Conservation (phyloP, 92 coral and sea anemone genomes). For the Parazoanthus swiftii region DNA sequence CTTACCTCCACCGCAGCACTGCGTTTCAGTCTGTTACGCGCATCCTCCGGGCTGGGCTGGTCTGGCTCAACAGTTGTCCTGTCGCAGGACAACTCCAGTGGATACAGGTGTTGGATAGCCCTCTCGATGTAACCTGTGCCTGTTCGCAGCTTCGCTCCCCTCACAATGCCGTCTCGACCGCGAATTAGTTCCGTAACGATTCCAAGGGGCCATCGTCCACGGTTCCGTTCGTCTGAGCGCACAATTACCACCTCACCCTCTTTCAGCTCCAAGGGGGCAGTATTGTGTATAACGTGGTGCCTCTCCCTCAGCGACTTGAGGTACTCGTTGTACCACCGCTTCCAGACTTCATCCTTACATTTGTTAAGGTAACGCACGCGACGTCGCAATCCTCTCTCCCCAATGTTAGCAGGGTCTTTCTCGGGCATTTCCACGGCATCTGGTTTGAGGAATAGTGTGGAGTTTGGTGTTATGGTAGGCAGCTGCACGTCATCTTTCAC, state of each 20-base stretch:
- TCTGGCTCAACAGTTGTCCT: not conserved
- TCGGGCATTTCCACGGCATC: not conserved
- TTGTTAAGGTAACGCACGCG: not conserved
- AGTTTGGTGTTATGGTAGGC: not conserved
- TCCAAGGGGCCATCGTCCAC: not conserved
- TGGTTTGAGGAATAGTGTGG: not conserved
- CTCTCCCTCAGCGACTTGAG: not conserved
- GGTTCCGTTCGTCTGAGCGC: not conserved
- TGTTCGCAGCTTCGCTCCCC: not conserved
- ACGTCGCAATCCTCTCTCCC: not conserved
- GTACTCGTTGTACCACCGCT: not conserved
- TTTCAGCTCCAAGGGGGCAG: not conserved
- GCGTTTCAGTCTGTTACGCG: not conserved
- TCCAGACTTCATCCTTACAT: not conserved
- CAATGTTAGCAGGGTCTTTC: not conserved
- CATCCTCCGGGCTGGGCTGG: not conserved
- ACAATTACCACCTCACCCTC: not conserved
- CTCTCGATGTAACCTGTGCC: not conserved
- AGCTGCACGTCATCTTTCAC: conserved; percentile 19
- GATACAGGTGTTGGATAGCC: not conserved
- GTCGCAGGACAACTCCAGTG: not conserved
- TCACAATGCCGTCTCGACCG: too few species aligned
- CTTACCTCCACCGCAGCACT: conserved; percentile 1
- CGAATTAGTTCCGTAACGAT: not conserved
- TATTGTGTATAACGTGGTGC: not conserved